Evolutionary conservation across 1,140 invertebrate genomes (phyloP), one percentile per base, ranked within the genome.

Genomic region (Maconellicoccus hirsutus): DNA sequence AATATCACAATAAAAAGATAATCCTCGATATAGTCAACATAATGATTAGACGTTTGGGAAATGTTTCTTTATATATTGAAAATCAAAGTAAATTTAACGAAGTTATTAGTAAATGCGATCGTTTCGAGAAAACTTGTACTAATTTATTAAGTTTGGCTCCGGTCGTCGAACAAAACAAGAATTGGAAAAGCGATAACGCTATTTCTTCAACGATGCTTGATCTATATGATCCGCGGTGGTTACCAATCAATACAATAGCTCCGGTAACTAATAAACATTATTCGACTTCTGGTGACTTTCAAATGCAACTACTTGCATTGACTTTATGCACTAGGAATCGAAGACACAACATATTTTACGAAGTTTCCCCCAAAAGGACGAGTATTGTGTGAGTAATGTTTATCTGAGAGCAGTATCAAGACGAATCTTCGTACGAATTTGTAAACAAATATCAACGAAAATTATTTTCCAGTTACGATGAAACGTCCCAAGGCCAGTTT

Each of bases 21-120:
- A 23, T 23, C 25, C 25, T 66, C 22, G 61, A 23, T 23, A 26
- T 66, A 4, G 27, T 75, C 1, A 74, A 75, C 59, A 33, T 72
- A 52, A 71, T 75, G 70, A 66, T 70, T n/a, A 72, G 66, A 4
- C 19, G 61, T 16, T 52, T 75, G 59, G 74, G 74, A 0, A 75
- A 75, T 69, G 73, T 75, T 6, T 74, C 75, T 12, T 61, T 75
- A 39, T 74, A 72, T 39, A 61, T 66, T 19, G 73, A 74, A 27
- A 66, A 69, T 8, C 66, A 70, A 16, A 29, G 69, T 29, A 70
- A 71, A 0, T 66, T 63, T 61, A 69, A 38, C 21, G 59, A 52
- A 7, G 70, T 73, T 26, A 21, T 70, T 14, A 70, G 72, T 23
- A 70, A 73, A 33, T 74, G 75, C 42, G 39, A 70, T 22, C 63